phyloP scores from a whole-genome alignment of 2,797 vertebrate genomes.

The Epinephelus malabaricus region DNA sequence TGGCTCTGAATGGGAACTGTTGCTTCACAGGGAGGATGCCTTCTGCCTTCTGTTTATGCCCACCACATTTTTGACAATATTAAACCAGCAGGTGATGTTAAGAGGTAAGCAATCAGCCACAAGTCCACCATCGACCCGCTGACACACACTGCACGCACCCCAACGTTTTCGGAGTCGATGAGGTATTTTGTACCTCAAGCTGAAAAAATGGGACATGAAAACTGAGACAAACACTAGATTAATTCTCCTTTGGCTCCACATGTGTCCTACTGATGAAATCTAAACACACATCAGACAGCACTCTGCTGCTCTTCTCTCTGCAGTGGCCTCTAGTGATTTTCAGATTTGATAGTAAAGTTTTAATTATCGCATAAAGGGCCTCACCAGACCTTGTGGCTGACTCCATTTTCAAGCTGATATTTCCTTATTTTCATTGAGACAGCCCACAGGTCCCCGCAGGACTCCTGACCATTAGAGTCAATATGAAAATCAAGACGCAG shows the following conservation, averaged over 20 bases:
- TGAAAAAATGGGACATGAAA: conserved; percentile 44
- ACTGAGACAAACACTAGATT: conserved; percentile 38
- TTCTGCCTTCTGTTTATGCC: conserved; percentile 55
- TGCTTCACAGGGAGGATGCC: conserved; percentile 49
- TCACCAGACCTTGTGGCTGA: conserved; percentile 43
- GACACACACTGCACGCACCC: conserved; percentile 20
- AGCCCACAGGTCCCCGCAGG: conserved; percentile 37
- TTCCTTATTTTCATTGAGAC: conserved; percentile 53
- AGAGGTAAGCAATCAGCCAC: conserved; percentile 43
- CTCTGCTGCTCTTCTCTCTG: conserved; percentile 37
- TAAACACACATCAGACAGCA: conserved; percentile 45
- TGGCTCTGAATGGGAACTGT: conserved; percentile 54
- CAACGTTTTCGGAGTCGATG: conserved; percentile 27
- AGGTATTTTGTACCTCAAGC: conserved; percentile 33
- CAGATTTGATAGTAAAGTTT: conserved; percentile 66
- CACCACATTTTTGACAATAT: conserved; percentile 39
- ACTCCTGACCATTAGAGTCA: conserved; percentile 46
- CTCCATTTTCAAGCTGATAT: conserved; percentile 46
- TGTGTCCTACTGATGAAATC: conserved; percentile 48
- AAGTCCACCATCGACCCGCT: background rate
- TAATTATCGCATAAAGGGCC: conserved; percentile 70
- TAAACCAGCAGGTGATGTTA: conserved; percentile 52
- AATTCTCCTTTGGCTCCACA: conserved; percentile 36
- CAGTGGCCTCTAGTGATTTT: conserved; percentile 51
- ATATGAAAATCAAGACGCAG: conserved; percentile 40